Evolutionary conservation across 2,888 invertebrate species (phyloP).

Genomic region (Cheilosia pagana): DNA sequence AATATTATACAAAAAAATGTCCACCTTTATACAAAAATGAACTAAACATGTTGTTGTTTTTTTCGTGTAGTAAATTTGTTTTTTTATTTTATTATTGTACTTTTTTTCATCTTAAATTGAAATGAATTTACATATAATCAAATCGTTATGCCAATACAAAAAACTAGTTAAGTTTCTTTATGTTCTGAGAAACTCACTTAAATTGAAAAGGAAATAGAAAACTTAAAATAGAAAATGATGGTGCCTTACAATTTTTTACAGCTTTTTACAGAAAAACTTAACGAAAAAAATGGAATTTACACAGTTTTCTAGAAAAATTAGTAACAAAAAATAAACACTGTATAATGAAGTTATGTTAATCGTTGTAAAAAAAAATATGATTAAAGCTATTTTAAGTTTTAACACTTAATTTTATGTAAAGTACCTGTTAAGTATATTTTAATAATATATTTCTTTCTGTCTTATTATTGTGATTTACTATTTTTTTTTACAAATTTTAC

Average conservation of each 20-base stretch:
- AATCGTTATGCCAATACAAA: conserved; percentile 45
- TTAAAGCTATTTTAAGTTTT: conserved; percentile 66
- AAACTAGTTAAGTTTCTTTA: conserved; percentile 1
- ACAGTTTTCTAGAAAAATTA: conserved; percentile 4
- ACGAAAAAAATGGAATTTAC: conserved; percentile 6
- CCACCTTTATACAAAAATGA: conserved; percentile 12
- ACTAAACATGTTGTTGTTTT: conserved; percentile 34
- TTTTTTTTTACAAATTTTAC: conserved; percentile 53
- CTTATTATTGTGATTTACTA: conserved; percentile 65
- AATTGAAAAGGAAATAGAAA: conserved; percentile 8
- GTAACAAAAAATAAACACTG: conserved; percentile 18
- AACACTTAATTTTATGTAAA: conserved; percentile 74
- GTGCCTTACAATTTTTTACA: conserved; percentile 63
- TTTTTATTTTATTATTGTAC: conserved; percentile 16
- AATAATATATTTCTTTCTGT: conserved; percentile 55
- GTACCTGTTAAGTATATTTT: conserved; percentile 77
- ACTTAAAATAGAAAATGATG: conserved; percentile 55
- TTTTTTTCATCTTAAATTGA: conserved; percentile 56
- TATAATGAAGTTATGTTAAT: conserved; percentile 32
- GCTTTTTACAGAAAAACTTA: conserved; percentile 44
- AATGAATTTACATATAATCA: conserved; percentile 32
- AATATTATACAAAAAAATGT: conserved; percentile 5
- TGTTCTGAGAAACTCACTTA: conserved; percentile 11
- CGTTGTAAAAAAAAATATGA: conserved; percentile 54
- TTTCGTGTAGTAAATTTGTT: conserved; percentile 40